Conservation (phyloP, 1,140 invertebrate genomes). For the Psilanteris sp. region DNA sequence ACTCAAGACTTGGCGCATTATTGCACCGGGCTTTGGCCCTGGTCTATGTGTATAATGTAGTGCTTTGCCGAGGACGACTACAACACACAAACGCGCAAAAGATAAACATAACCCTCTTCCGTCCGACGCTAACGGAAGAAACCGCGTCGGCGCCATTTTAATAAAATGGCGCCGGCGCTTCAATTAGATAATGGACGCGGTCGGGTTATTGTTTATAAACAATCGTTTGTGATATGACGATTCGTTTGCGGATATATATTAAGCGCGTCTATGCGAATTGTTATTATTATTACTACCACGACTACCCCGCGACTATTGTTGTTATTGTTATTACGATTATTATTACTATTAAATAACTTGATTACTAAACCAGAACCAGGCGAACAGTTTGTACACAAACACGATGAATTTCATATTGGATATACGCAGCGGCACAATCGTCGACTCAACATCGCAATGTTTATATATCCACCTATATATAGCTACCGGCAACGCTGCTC, state of each 20-base stretch:
- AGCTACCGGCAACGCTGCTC: not conserved
- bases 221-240: too few species aligned
- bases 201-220: too few species aligned
- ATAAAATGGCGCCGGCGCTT: too few species aligned
- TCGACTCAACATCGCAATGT: constrained; percentile 14
- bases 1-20: constrained; percentile 35
- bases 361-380: not conserved
- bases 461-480: constrained; percentile 9
- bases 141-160: too few species aligned
- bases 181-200: too few species aligned
- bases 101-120: not conserved
- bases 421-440: constrained; percentile 12
- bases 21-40: constrained; percentile 13
- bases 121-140: too few species aligned
- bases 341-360: constrained; percentile 18
- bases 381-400: constrained; percentile 17
- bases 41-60: constrained; percentile 15
- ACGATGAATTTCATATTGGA: constrained; percentile 17
- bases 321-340: too few species aligned
- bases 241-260: too few species aligned
- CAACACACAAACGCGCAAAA: constrained; percentile 1
- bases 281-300: too few species aligned
- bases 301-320: too few species aligned
- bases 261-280: too few species aligned
- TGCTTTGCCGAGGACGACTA: constrained; percentile 9